Evolutionary conservation across 2,113 vertebrate genomes (phyloP), one percentile per base, ranked within the genome.

Genomic region (Hiodon alosoides): DNA sequence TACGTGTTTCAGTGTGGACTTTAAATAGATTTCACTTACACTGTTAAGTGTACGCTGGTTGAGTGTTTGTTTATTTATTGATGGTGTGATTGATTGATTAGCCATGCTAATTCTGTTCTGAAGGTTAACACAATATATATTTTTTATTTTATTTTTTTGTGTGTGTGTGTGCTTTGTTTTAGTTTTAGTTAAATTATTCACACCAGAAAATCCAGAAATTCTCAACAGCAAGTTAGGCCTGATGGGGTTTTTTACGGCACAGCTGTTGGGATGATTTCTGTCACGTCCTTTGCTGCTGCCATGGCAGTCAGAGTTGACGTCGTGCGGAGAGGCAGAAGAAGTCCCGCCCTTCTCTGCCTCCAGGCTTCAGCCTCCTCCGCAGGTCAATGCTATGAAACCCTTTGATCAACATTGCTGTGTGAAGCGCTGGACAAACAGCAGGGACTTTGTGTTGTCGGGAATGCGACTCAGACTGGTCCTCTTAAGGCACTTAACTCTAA

Each of bases 1-100:
- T 99, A 95, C 83, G 91, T 84, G 70, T 69, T 85, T 4, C 80
- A 79, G 47, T 14, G 54, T 52, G 54, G 7, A 57, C 84, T 89
- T 81, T 66, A 64, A 84, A 85, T 80, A 84, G 78, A 71, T 72
- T 77, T 78, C 73, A 72, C 51, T 58, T 57, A 66, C 14, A 72
- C 66, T 3, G 7, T 16, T 78, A 67, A 58, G 47, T 60, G 58
- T 3, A 55, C 17, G 47, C 65, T 52, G 31, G 10, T 52, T 62
- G 14, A 60, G 7, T 76, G 47, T n/a, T n/a, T 10, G n/a, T 55
- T 52, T 46, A 51, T 52, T 54, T 57, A 46, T 48, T 48, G 46
- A 54, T 7, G 60, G 68, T 14, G n/a, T 54, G 17, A 14, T 31
- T 3, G n/a, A 46, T 4, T 9, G 59, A 61, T 16, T 47, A 47